Conservation (phyloP, 1,140 invertebrate species). For the Himalopsyche phryganea region DNA sequence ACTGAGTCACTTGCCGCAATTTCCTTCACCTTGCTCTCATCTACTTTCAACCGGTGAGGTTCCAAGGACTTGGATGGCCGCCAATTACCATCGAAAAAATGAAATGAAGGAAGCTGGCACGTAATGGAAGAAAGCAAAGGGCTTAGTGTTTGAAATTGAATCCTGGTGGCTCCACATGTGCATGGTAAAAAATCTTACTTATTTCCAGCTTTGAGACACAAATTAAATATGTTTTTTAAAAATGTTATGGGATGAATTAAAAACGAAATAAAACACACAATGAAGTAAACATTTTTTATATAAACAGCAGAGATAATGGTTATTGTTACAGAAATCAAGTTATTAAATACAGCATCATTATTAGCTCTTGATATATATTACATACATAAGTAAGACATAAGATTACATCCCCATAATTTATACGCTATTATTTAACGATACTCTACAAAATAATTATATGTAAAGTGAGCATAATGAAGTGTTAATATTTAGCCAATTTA, state of each 20-base stretch:
- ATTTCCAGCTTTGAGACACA: too few relatives aligned
- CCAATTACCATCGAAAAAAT: too few relatives aligned
- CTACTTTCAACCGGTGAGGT: too few relatives aligned
- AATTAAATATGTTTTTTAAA: too few relatives aligned
- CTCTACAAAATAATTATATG: neutral
- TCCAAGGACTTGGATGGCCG: too few relatives aligned
- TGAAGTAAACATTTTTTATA: slow-evolving; percentile 33
- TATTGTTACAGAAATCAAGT: slow-evolving; percentile 15
- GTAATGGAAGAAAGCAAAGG: too few relatives aligned
- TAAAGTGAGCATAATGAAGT: neutral
- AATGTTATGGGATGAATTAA: neutral
- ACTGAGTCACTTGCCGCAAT: too few relatives aligned
- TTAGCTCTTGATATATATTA: slow-evolving; percentile 8
- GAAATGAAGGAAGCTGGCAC: too few relatives aligned
- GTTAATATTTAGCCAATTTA: neutral
- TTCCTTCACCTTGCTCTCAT: too few relatives aligned
- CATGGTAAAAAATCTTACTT: too few relatives aligned
- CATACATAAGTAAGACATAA: neutral
- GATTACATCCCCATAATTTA: neutral
- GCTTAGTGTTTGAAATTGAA: too few relatives aligned
- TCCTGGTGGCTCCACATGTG: too few relatives aligned
- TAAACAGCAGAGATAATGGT: slow-evolving; percentile 29
- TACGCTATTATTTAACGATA: neutral
- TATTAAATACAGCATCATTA: slow-evolving; percentile 11
- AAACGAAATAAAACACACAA: slow-evolving; percentile 4